phyloP scores from a whole-genome alignment of 2,797 vertebrate species.

The Manis pentadactyla region DNA sequence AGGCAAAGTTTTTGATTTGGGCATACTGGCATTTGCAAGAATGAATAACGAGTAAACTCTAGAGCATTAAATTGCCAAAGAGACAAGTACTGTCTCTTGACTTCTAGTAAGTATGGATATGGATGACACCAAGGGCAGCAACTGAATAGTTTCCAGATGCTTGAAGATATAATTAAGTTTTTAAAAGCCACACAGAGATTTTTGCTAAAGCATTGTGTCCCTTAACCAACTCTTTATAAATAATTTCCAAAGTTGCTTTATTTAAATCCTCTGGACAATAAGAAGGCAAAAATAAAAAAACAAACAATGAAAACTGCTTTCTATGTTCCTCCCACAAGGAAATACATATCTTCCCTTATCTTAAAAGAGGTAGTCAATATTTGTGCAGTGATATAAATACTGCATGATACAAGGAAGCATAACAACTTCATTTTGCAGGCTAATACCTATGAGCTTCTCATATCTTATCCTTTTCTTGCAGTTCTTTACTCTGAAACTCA shows the following conservation, averaged over 20 bases:
- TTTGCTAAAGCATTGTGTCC: slow-evolving; percentile 50
- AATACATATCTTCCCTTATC: neutral
- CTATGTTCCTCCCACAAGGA: neutral
- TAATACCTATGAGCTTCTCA: neutral
- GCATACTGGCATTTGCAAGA: neutral
- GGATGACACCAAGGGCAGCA: neutral
- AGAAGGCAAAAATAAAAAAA: neutral
- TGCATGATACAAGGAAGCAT: neutral
- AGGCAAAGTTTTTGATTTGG: slow-evolving; percentile 6
- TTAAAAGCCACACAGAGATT: slow-evolving; percentile 30
- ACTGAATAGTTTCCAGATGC: slow-evolving; percentile 32
- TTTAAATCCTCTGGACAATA: slow-evolving; percentile 32
- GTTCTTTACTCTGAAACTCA: neutral
- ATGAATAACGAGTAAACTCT: neutral
- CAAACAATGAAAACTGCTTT: neutral
- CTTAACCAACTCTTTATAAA: slow-evolving; percentile 26
- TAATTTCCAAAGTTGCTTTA: slow-evolving; percentile 25
- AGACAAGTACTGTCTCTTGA: neutral
- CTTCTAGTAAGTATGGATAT: neutral
- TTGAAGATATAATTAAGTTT: slow-evolving; percentile 57
- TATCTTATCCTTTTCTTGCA: slow-evolving; percentile 16
- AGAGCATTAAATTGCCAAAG: neutral
- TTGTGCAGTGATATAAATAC: neutral
- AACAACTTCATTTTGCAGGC: neutral
- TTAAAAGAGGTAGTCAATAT: neutral